These are phyloP conservation scores for Picathartes gymnocephalus DNA, from an alignment of 2,113 vertebrate species.

Conservation along the genomic window DNA sequence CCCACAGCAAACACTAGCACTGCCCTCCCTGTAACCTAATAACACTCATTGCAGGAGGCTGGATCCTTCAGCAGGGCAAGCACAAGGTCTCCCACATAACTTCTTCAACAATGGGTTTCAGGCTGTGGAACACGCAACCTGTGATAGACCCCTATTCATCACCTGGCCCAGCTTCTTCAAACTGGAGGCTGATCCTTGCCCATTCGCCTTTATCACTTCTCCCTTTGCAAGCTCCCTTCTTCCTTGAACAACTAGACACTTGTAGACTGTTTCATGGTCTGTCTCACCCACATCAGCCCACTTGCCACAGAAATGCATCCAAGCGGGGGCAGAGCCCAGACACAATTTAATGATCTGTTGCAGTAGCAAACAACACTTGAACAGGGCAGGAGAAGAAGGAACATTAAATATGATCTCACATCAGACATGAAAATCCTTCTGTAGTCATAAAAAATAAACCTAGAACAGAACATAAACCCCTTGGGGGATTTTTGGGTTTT, in stretches of 20 bases:
- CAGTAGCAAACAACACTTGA: not conserved
- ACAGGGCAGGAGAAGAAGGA: not conserved
- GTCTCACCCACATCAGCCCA: not conserved
- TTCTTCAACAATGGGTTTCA: not conserved
- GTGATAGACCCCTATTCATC: not conserved
- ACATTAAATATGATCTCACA: not conserved
- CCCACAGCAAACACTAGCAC: not conserved
- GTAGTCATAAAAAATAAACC: not conserved
- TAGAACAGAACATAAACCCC: not conserved
- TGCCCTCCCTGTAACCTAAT: not conserved
- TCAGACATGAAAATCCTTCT: not conserved
- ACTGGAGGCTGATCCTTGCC: not conserved
- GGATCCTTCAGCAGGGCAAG: not conserved
- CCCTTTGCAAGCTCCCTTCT: not conserved
- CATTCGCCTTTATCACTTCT: accelerated
- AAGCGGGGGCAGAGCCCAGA: not conserved
- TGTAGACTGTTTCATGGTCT: not conserved
- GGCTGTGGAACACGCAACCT: not conserved
- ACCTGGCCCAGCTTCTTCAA: not conserved
- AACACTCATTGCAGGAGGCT: not conserved
- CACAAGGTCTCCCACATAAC: not conserved
- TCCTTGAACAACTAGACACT: not conserved
- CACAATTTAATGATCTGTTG: not conserved
- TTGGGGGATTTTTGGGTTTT: not conserved
- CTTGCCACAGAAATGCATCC: not conserved